These are phyloP conservation scores for Alosa sapidissima DNA, from an alignment of 2,797 vertebrate genomes.

Conservation along the genomic window DNA sequence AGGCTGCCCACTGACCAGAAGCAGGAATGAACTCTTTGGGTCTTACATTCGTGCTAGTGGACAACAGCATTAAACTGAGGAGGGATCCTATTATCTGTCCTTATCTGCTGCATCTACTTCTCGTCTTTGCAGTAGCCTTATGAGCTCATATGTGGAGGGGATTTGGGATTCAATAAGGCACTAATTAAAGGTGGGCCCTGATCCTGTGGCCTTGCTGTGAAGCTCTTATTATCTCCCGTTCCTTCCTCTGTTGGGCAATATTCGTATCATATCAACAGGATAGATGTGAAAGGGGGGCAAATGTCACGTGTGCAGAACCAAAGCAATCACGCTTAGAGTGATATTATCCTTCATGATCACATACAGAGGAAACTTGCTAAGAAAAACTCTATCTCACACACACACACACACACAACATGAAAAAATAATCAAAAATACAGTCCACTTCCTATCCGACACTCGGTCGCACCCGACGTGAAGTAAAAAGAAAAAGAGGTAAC, in stretches of 20 bases:
- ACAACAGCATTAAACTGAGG: not conserved
- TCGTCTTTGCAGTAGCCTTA: not conserved
- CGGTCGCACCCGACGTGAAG: no score
- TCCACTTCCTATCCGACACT: no score
- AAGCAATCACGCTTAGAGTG: not conserved
- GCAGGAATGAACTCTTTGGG: not conserved
- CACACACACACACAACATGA: not conserved
- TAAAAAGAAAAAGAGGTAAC: no score
- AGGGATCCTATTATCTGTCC: not conserved
- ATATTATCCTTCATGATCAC: not conserved
- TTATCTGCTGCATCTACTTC: not conserved
- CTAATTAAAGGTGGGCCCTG: slow-evolving; percentile 11
- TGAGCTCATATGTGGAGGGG: not conserved
- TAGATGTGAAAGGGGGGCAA: not conserved
- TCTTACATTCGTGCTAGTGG: not conserved
- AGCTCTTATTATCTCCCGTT: not conserved
- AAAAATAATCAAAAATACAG: not conserved
- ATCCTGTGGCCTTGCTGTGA: not conserved
- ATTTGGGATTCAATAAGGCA: not conserved
- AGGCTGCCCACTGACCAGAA: not conserved
- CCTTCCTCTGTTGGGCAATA: not conserved
- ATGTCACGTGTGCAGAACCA: not conserved
- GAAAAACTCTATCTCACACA: no score
- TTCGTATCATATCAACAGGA: not conserved
- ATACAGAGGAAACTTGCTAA: not conserved